These are phyloP conservation scores for Condylura cristata DNA, from an alignment of 2,113 vertebrate genomes.

Conservation along the genomic window DNA sequence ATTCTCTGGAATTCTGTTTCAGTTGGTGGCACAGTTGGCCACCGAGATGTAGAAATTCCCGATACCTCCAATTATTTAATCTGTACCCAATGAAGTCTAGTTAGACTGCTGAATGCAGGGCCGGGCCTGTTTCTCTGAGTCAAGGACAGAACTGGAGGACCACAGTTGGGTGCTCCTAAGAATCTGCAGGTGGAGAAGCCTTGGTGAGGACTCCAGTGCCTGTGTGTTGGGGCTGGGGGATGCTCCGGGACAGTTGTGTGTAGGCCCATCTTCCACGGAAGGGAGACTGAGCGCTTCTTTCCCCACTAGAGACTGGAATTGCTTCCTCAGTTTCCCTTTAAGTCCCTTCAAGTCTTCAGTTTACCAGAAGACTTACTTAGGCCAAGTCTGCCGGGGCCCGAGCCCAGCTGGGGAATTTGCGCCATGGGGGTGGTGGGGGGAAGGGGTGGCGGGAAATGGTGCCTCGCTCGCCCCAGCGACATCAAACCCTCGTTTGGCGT, in stretches of 20 bases:
- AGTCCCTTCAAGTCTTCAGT: too few relatives aligned
- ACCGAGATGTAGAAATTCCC: background rate
- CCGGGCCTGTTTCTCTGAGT: background rate
- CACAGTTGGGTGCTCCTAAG: background rate
- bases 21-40: background rate
- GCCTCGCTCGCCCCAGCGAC: constrained; percentile 76
- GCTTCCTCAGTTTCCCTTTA: constrained; percentile 63
- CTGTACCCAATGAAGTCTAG: background rate
- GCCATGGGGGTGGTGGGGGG: background rate
- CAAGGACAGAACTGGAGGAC: background rate
- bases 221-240: background rate
- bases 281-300: too few relatives aligned
- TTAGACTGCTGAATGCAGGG: background rate
- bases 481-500: constrained; percentile 81
- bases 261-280: background rate
- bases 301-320: background rate
- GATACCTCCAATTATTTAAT: background rate
- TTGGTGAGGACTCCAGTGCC: background rate
- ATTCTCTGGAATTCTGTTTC: background rate
- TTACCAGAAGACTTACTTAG: too few relatives aligned
- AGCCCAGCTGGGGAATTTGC: constrained; percentile 49
- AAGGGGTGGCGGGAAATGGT: constrained; percentile 78
- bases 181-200: background rate
- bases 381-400: background rate
- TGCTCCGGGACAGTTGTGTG: background rate